Percentiles rank a stretch among this genome's conserved stretches.
phyloP scores from a whole-genome alignment of 2,797 vertebrate species.

The Poeciliopsis gracilis region DNA sequence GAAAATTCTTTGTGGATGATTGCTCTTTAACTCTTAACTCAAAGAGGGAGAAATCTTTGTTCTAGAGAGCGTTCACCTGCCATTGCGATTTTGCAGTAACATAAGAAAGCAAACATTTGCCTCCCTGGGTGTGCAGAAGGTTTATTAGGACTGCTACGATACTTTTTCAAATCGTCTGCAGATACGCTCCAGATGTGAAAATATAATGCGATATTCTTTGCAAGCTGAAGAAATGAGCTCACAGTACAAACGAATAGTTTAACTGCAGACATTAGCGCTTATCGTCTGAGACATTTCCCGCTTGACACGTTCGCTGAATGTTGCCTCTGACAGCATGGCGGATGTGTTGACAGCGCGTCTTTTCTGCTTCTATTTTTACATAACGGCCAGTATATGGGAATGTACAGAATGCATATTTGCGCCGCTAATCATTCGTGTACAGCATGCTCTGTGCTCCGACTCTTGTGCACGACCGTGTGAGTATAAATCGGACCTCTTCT shows the following conservation, averaged over 20 bases:
- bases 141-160: not conserved
- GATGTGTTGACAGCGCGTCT: not conserved
- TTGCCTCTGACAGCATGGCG: not conserved
- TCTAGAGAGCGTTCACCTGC: not conserved
- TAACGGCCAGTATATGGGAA: conserved; percentile 13
- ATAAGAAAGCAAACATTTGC: not conserved
- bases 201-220: not conserved
- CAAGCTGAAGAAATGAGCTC: not conserved
- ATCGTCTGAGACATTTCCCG: not conserved
- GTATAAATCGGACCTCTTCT: not conserved
- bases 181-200: not conserved
- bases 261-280: not conserved
- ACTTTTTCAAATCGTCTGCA: not conserved
- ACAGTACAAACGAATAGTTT: not conserved
- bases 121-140: not conserved
- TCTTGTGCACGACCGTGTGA: not conserved
- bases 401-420: conserved; percentile 15
- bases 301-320: too few relatives aligned
- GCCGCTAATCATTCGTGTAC: not conserved
- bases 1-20: not conserved
- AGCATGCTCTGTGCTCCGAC: not conserved
- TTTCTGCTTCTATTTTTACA: conserved; percentile 46
- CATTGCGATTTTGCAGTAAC: not conserved
- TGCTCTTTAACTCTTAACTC: not conserved
- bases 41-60: not conserved